Conservation (phyloP, 2,888 invertebrate genomes). For the Drosophila macrothrix region DNA sequence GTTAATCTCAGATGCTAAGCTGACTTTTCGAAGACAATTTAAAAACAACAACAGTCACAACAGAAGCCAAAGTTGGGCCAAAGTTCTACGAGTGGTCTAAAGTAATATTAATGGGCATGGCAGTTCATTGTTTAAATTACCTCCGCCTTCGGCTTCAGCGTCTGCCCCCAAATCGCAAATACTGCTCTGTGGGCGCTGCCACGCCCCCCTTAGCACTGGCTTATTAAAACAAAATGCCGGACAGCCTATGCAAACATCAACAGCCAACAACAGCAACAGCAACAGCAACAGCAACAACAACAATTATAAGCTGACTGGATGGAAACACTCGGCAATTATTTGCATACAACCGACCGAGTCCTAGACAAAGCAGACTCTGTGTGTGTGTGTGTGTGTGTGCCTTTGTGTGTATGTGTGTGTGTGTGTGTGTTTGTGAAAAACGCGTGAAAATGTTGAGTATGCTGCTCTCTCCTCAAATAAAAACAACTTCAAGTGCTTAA, state of each 20-base stretch:
- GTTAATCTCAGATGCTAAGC: not conserved
- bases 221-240: slow-evolving; percentile 55
- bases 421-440: slow-evolving; percentile 35
- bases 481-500: slow-evolving; percentile 32
- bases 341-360: slow-evolving; percentile 64
- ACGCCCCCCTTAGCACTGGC: slow-evolving; percentile 32
- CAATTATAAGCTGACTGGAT: slow-evolving; percentile 49
- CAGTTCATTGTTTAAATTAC: slow-evolving; percentile 77
- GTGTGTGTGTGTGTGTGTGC: not conserved
- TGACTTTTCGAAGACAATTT: not conserved
- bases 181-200: not conserved
- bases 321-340: slow-evolving; percentile 72
- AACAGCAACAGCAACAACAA: slow-evolving; percentile 47
- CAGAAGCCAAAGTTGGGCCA: slow-evolving; percentile 47
- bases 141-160: slow-evolving; percentile 12
- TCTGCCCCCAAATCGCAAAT: not conserved
- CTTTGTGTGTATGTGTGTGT: slow-evolving; percentile 12
- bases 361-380: slow-evolving; percentile 20
- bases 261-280: slow-evolving; percentile 29
- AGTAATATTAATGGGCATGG: slow-evolving; percentile 77
- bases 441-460: slow-evolving; percentile 61
- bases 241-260: slow-evolving; percentile 55
- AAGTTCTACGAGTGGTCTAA: slow-evolving; percentile 69
- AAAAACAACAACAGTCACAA: slow-evolving; percentile 27
- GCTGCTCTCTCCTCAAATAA: slow-evolving; percentile 27